phyloP scores from a whole-genome alignment of 2,113 vertebrate species.

The Callochromis pleurospilus region DNA sequence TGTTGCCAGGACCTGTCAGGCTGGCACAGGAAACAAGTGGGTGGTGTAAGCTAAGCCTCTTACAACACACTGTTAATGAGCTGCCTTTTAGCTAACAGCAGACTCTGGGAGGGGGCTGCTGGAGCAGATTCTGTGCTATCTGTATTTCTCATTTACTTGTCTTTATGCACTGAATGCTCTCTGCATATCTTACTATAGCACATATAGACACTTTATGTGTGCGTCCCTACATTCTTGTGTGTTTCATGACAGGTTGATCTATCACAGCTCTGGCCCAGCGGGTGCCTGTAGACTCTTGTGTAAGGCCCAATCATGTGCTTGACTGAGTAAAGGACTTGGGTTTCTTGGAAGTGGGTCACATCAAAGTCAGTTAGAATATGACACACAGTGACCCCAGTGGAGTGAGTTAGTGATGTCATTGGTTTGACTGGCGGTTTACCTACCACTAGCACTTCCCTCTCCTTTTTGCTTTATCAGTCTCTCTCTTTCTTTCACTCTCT shows the following conservation, averaged over 20 bases:
- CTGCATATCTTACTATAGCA: conserved; percentile 9
- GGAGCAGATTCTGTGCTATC: conserved; percentile 17
- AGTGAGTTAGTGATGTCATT: conserved; percentile 45
- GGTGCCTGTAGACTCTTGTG: conserved; percentile 49
- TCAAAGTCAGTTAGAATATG: conserved; percentile 53
- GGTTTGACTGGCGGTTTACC: conserved; percentile 5
- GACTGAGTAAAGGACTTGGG: conserved; percentile 39
- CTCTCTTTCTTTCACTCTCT: neutral
- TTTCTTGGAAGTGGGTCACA: conserved; percentile 65
- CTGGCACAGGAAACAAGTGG: conserved; percentile 66
- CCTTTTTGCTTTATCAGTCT: neutral
- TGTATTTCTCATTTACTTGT: conserved; percentile 17
- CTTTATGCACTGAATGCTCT: neutral
- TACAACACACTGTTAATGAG: conserved; percentile 66
- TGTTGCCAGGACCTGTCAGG: conserved; percentile 61
- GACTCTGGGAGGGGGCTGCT: conserved; percentile 16
- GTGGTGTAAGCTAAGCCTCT: conserved; percentile 65
- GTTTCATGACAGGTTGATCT: conserved; percentile 56
- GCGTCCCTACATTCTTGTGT: neutral
- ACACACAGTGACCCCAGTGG: conserved; percentile 48
- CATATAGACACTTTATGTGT: neutral
- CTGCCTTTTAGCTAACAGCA: conserved; percentile 62
- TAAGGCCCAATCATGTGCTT: conserved; percentile 55
- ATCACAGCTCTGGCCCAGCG: conserved; percentile 51
- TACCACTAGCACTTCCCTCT: neutral